Percentiles rank a stretch among this genome's conserved stretches.
phyloP scores from a whole-genome alignment of 2,888 invertebrate genomes.

The Alitta virens region DNA sequence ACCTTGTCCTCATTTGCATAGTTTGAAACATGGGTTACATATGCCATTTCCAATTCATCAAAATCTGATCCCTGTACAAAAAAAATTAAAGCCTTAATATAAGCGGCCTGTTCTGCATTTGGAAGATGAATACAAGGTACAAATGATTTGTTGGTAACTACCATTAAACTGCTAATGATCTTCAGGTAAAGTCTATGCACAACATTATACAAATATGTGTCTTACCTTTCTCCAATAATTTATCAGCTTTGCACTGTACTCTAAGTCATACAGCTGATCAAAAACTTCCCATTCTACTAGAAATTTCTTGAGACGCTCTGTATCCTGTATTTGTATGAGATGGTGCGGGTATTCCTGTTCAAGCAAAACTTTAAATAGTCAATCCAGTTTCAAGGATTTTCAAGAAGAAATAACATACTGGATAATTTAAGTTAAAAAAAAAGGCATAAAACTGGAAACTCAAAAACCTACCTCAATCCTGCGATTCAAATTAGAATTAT shows the following conservation, averaged over 20 bases:
- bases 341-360: conserved; percentile 28
- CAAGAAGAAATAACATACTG: not conserved
- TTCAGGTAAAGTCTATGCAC: no score
- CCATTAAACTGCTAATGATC: no score
- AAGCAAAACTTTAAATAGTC: not conserved
- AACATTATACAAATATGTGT: not conserved
- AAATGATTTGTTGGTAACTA: no score
- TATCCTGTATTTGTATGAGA: conserved; percentile 20
- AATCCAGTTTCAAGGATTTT: no score
- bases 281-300: conserved; percentile 26
- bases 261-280: conserved; percentile 19
- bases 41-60: conserved; percentile 16
- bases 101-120: not conserved
- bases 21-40: conserved; percentile 15
- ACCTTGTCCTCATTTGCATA: conserved; percentile 6
- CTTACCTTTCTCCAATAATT: conserved; percentile 20
- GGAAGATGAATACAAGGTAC: not conserved
- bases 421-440: not conserved
- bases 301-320: conserved; percentile 20
- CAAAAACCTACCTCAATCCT: conserved; percentile 11
- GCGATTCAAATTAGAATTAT: conserved; percentile 1
- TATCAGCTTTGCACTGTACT: conserved; percentile 16
- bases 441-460: not conserved
- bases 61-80: conserved; percentile 20
- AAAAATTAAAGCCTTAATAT: no score